Percentiles rank a stretch among this genome's conserved stretches.
phyloP scores from a whole-genome alignment of 2,888 invertebrate genomes.

The Mesorhabditis belari region DNA sequence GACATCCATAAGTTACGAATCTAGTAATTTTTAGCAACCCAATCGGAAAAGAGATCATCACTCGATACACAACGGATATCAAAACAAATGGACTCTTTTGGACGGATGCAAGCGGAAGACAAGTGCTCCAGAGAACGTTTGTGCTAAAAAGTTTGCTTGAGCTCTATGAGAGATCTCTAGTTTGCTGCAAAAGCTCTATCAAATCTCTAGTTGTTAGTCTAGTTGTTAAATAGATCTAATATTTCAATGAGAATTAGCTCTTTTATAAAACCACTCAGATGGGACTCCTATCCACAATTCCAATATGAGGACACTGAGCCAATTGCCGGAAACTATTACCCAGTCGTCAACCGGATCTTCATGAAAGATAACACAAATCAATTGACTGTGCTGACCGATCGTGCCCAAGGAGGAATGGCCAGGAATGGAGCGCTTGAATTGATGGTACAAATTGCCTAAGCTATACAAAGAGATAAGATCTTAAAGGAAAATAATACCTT shows the following conservation, averaged over 20 bases:
- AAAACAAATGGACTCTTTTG: slow-evolving; percentile 67
- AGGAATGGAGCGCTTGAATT: slow-evolving; percentile 47
- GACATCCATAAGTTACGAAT: too few relatives aligned
- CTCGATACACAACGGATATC: slow-evolving; percentile 65
- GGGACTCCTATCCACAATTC: slow-evolving; percentile 68
- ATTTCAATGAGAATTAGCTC: too few relatives aligned
- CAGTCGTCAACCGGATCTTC: slow-evolving; percentile 64
- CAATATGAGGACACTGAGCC: slow-evolving; percentile 65
- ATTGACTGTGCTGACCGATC: slow-evolving; percentile 56
- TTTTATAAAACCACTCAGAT: too few relatives aligned
- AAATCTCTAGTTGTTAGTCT: too few relatives aligned
- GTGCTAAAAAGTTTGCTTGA: too few relatives aligned
- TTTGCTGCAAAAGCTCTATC: too few relatives aligned
- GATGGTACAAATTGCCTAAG: too few relatives aligned
- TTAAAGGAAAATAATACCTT: not conserved
- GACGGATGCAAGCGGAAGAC: slow-evolving; percentile 86
- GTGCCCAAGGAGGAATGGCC: slow-evolving; percentile 49
- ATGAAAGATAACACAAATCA: slow-evolving; percentile 41
- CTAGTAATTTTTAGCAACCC: slow-evolving; percentile 57
- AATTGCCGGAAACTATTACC: slow-evolving; percentile 84
- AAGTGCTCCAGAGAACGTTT: slow-evolving; percentile 42
- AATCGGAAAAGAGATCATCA: slow-evolving; percentile 76
- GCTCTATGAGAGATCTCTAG: too few relatives aligned
- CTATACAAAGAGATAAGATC: too few relatives aligned
- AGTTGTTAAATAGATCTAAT: too few relatives aligned